Base-by-base conservation (phyloP, 2,113 vertebrate genomes). In the Caracal caracal region DNA sequence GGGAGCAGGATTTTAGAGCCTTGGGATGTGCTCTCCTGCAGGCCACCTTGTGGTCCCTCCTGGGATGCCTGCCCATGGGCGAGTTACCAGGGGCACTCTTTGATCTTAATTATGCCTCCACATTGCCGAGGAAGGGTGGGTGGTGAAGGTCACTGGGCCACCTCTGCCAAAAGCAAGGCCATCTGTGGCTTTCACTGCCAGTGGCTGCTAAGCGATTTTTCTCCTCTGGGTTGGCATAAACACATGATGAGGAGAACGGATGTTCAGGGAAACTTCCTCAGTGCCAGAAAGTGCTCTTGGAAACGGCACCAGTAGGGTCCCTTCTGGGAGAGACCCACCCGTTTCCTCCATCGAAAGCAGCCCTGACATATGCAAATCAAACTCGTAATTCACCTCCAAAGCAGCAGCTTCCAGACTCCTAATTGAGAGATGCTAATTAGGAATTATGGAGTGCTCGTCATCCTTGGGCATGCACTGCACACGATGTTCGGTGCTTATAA, bases 401-500 rank as follows among this genome's bases (percentile, higher is more conserved):
- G 43, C 53, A 22, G 83, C 65, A 28, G 70, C 30, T 59, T 75
- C 65, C 66, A 49, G 73, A 49, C 40, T 56, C 59, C 82, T 89
- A 28, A 65, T 9, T 47, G 81, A 92, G 88, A 88, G 91, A 75
- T 59, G 73, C 89, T 93, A 66, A 82, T 85, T 70, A 82, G 93
- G 81, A 76, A 51, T 59, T 10, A 37, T 3, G 43, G 83, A 24
- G 73, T 4, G 0, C 19, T 33, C 6, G 3, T 56, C 75, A 53
- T 94, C n/a, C 82, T 76, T 43, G 26, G 43, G 68, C 49, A 16
- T 40, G 63, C 97, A 81, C 68, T 26, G 88, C 43, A 26, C n/a
- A 8, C 28, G 12, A 20, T 30, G 43, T 35, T 80, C 0, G 0
- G 13, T 83, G 79, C 40, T 56, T 40, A 10, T 0, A 73, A 82